A percentile compares a stretch with the other conserved stretches of the same genome.
phyloP scores from a whole-genome alignment of 2,888 invertebrate species.

The Epinotia brunnichana region DNA sequence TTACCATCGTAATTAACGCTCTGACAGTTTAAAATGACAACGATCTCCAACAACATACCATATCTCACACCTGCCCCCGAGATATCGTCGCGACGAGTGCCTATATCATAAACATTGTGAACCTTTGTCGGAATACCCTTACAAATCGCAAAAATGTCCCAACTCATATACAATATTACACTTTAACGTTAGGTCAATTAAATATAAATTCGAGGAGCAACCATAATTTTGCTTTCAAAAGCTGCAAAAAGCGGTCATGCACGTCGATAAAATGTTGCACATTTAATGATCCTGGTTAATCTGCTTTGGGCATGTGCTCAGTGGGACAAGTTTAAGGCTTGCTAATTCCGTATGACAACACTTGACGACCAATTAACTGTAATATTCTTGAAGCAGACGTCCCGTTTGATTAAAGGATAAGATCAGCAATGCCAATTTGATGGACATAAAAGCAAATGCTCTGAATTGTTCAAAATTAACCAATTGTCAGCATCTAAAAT shows the following conservation, averaged over 20 bases:
- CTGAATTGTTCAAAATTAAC: constrained; percentile 5
- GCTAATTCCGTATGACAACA: constrained; percentile 14
- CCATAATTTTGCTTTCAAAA: constrained; percentile 26
- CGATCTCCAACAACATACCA: constrained; percentile 48
- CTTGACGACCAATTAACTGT: constrained; percentile 25
- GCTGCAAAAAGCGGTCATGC: constrained; percentile 24
- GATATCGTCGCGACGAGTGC: constrained; percentile 47
- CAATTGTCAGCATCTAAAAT: not conserved
- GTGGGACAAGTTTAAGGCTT: constrained; percentile 31
- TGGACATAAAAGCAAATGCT: constrained; percentile 1
- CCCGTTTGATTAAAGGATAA: constrained; percentile 21
- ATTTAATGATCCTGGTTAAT: constrained; percentile 36
- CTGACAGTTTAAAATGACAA: constrained; percentile 49
- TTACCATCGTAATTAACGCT: constrained; percentile 31
- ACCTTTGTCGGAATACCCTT: constrained; percentile 49
- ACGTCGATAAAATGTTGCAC: constrained; percentile 37
- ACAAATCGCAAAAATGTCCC: constrained; percentile 45
- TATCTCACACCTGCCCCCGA: constrained; percentile 53
- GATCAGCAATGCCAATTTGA: constrained; percentile 13
- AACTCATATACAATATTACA: constrained; percentile 25
- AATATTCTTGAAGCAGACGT: constrained; percentile 10
- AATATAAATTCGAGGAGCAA: constrained; percentile 13
- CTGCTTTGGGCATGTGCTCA: constrained; percentile 26
- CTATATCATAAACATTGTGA: constrained; percentile 45
- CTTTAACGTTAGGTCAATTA: constrained; percentile 15